Evolutionary conservation across 2,888 invertebrate genomes (phyloP).

Genomic region (Eupithecia centaureata): DNA sequence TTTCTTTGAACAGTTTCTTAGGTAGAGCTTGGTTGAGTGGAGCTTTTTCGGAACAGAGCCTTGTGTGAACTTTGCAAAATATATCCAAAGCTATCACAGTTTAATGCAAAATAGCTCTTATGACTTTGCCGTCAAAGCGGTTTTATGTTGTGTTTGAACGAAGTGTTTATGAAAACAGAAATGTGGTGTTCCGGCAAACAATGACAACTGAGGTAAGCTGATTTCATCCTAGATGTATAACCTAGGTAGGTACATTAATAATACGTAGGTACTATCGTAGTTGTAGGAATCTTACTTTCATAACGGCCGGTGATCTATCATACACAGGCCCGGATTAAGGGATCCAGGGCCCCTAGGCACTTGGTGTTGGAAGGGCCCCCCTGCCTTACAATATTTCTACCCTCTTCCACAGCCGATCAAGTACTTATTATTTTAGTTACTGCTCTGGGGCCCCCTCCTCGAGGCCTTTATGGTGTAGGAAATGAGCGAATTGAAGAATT

Average conservation of each 20-base stretch:
- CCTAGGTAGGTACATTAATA: not conserved
- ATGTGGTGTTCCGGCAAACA: conserved; percentile 74
- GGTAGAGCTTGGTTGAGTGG: not conserved
- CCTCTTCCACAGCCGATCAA: too few relatives aligned
- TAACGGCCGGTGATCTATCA: not conserved
- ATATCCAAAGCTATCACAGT: conserved; percentile 27
- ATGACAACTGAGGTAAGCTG: conserved; percentile 75
- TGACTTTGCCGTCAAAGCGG: conserved; percentile 53
- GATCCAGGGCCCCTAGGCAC: too few relatives aligned
- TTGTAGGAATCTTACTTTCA: not conserved
- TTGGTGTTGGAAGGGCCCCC: too few relatives aligned
- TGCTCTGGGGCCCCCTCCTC: too few relatives aligned
- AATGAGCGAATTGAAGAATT: too few relatives aligned
- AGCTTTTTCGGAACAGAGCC: not conserved
- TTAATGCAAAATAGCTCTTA: conserved; percentile 66
- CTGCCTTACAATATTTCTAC: too few relatives aligned
- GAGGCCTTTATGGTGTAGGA: too few relatives aligned
- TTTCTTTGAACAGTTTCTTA: not conserved
- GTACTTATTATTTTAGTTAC: too few relatives aligned
- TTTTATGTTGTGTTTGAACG: conserved; percentile 70
- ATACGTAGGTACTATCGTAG: not conserved
- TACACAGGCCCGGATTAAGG: too few relatives aligned
- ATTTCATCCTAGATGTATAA: not conserved
- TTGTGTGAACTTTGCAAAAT: conserved; percentile 14
- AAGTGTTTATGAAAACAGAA: conserved; percentile 65